Percentiles rank a stretch among this genome's conserved stretches.
These are phyloP conservation scores for Ceratitis capitata DNA, from an alignment of 1,140 invertebrate species.

Conservation along the genomic window DNA sequence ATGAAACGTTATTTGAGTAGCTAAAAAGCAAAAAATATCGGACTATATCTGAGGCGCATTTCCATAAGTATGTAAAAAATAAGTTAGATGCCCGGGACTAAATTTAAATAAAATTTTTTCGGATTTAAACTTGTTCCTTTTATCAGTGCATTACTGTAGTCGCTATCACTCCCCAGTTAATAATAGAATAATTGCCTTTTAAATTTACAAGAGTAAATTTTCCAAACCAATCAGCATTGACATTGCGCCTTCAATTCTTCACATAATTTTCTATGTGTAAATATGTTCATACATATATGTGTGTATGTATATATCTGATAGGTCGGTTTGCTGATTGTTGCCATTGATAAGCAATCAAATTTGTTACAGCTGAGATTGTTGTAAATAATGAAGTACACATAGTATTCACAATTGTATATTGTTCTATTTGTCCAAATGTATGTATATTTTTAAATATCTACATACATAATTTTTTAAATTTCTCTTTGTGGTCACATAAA, in stretches of 20 bases:
- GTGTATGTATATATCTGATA: neutral
- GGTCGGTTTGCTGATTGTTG: neutral
- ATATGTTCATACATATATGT: neutral
- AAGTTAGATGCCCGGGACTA: too few species aligned
- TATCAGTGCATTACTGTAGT: too few species aligned
- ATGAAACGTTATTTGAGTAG: too few species aligned
- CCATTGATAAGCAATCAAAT: conserved; percentile 8
- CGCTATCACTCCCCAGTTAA: too few species aligned
- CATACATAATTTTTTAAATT: neutral
- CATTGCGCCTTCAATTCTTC: neutral
- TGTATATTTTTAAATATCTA: neutral
- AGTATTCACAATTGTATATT: neutral
- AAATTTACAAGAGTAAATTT: neutral
- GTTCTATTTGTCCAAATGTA: too few species aligned
- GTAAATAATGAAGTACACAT: neutral
- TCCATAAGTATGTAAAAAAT: too few species aligned
- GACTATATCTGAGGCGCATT: too few species aligned
- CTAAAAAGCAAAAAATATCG: too few species aligned
- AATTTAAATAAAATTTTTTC: too few species aligned
- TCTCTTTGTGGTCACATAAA: neutral
- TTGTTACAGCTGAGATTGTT: neutral
- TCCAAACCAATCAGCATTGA: neutral
- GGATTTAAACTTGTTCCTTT: too few species aligned
- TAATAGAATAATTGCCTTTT: too few species aligned
- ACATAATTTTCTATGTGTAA: neutral